Conservation (phyloP, 2,113 vertebrate species). For the Rhodinocichla rosea region DNA sequence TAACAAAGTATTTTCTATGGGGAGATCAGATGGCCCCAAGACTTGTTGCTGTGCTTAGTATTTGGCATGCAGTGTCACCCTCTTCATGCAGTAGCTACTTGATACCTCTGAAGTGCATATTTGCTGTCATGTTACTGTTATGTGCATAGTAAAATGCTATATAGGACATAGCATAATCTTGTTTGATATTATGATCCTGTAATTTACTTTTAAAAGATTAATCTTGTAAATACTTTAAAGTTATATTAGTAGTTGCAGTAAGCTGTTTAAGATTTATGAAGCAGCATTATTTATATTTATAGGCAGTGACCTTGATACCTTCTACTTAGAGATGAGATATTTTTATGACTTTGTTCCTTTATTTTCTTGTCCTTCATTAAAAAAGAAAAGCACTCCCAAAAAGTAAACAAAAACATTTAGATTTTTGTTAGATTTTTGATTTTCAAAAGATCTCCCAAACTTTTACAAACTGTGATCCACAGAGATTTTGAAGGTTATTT, state of each 20-base stretch:
- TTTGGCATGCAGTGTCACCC: background rate
- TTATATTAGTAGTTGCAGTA: slow-evolving; percentile 5
- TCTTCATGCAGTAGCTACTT: background rate
- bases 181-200: slow-evolving; percentile 10
- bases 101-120: background rate
- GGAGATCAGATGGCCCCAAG: background rate
- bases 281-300: slow-evolving; percentile 23
- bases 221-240: slow-evolving; percentile 29
- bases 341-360: background rate
- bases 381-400: background rate
- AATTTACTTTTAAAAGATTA: slow-evolving; percentile 28
- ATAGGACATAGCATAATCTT: background rate
- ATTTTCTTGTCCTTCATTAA: background rate
- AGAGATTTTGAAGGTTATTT: background rate
- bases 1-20: background rate
- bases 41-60: background rate
- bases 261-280: slow-evolving; percentile 19
- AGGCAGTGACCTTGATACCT: background rate
- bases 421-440: background rate
- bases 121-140: background rate
- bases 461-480: background rate
- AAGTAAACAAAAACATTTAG: background rate
- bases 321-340: background rate
- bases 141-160: background rate
- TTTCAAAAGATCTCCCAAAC: background rate